Evolutionary conservation across 2,113 vertebrate genomes (phyloP).

Genomic region (Odocoileus hemionus): DNA sequence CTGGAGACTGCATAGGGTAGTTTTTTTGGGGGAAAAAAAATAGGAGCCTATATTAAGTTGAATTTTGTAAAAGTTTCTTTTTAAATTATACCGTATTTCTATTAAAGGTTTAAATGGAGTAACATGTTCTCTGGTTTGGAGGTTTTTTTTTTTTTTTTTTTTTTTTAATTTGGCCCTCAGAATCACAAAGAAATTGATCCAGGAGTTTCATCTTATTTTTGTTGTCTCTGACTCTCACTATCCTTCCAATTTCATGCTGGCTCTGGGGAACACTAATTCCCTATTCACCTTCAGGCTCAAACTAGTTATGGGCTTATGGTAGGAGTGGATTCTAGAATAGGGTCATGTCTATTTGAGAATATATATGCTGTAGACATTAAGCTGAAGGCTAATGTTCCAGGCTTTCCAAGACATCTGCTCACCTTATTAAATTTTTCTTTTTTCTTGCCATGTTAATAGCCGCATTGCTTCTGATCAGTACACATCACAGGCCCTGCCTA

Average conservation of each 20-base stretch:
- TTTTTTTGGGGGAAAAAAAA: neutral
- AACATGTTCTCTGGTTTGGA: neutral
- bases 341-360: neutral
- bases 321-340: neutral
- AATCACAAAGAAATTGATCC: neutral
- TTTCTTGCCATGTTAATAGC: constrained; percentile 3
- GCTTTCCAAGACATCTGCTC: constrained; percentile 47
- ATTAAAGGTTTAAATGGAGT: neutral
- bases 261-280: neutral
- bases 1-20: neutral
- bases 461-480: constrained; percentile 15
- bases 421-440: constrained; percentile 34
- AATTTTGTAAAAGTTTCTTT: neutral
- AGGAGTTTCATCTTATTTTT: neutral
- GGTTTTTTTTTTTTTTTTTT: neutral
- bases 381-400: neutral
- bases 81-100: neutral
- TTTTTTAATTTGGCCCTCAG: neutral
- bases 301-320: neutral
- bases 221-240: neutral
- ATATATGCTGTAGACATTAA: neutral
- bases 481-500: neutral
- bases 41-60: neutral
- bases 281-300: neutral
- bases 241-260: neutral